Conservation (phyloP, 1,140 invertebrate species). For the Hyles euphorbiae region DNA sequence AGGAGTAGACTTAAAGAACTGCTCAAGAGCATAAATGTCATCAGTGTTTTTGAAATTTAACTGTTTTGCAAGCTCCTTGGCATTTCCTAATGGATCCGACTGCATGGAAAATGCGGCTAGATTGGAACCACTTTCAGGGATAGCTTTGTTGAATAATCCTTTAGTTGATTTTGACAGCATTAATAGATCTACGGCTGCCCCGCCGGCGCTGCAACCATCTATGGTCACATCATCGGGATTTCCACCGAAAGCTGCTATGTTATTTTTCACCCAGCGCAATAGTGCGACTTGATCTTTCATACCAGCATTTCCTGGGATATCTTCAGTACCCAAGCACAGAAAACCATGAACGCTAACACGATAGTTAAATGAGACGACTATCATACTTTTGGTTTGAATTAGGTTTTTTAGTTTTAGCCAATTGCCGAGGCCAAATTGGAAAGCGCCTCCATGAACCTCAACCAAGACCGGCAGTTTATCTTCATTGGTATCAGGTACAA, state of each 20-base stretch:
- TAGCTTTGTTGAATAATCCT: slow-evolving; percentile 33
- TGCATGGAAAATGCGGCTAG: slow-evolving; percentile 19
- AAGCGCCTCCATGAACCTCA: slow-evolving; percentile 38
- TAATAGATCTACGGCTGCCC: slow-evolving; percentile 23
- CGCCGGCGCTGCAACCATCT: slow-evolving; percentile 27
- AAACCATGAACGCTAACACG: slow-evolving; percentile 32
- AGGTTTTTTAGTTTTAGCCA: slow-evolving; percentile 12
- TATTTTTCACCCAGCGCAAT: slow-evolving; percentile 28
- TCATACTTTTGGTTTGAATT: slow-evolving; percentile 20
- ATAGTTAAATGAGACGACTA: slow-evolving; percentile 34
- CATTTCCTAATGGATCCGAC: slow-evolving; percentile 22
- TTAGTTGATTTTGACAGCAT: slow-evolving; percentile 23
- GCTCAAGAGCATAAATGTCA: slow-evolving; percentile 22
- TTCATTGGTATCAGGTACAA: slow-evolving; percentile 38
- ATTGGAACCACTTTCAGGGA: slow-evolving; percentile 28
- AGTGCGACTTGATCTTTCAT: slow-evolving; percentile 38
- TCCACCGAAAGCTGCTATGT: slow-evolving; percentile 33
- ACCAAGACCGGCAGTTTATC: slow-evolving; percentile 51
- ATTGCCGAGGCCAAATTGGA: slow-evolving; percentile 23
- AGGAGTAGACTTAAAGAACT: slow-evolving; percentile 17
- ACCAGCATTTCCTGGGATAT: slow-evolving; percentile 36
- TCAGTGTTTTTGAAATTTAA: slow-evolving; percentile 12
- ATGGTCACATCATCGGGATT: slow-evolving; percentile 34
- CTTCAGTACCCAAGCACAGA: slow-evolving; percentile 33
- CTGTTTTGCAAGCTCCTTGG: slow-evolving; percentile 16